Evolutionary conservation across 2,888 invertebrate species (phyloP), one percentile per base, ranked within the genome.

Genomic region (Scelioninae gen. 2): DNA sequence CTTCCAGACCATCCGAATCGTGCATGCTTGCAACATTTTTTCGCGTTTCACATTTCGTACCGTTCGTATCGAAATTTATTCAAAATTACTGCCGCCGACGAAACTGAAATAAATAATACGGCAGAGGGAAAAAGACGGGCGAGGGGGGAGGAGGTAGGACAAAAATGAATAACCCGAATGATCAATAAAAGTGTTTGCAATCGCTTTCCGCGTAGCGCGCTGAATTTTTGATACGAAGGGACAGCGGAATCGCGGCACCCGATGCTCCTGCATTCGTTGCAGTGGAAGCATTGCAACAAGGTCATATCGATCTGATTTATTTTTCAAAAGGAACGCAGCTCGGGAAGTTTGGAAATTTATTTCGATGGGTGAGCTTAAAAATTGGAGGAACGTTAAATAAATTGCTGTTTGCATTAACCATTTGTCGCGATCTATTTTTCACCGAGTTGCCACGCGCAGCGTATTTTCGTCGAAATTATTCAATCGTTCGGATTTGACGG

Each of bases 161-260:
- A 28, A 41, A 11, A 18, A 1, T 7, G n/a, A n/a, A n/a, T n/a
- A 11, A 58, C 28, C 22, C 35, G 7, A 15, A 16, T 19, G 22
- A 57, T 58, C 53, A 11, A 35, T 35, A 48, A 46, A 35, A 5
- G 9, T 45, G 11, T 57, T 48, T 48, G 57, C 28, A 31, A 55
- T 67, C 57, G 43, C 50, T 67, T 68, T 45, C 50, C 31, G 25
- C 48, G 68, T 73, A 63, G 57, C 45, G 22, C 25, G n/a, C 22
- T 73, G 48, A 48, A 73, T 61, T 68, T 55, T 73, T 73, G 5
- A 73, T 57, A 22, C 10, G 15, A 45, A 22, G 11, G 31, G 46
- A 41, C 39, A 31, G 43, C 6, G 10, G 7, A 39, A 58, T 2
- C 13, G 22, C 16, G 10, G 43, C 33, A 35, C 4, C 18, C 9